These are phyloP conservation scores for Parazoanthus atlanticus DNA, from an alignment of 92 coral and sea anemone genomes.

Conservation along the genomic window DNA sequence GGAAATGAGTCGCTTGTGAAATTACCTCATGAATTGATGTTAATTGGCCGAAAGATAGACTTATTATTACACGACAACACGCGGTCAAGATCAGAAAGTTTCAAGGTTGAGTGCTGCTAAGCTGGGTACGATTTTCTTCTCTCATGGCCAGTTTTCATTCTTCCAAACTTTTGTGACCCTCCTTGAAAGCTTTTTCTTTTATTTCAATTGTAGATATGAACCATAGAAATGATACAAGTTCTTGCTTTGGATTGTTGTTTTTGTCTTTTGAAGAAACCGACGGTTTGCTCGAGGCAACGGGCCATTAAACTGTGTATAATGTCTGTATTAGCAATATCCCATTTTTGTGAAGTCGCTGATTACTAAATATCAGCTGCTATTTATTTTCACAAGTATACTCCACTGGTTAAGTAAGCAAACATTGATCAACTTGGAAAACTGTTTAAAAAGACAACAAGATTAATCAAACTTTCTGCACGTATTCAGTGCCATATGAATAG, in stretches of 20 bases:
- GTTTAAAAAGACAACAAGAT: slow-evolving; percentile 40
- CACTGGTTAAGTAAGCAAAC: slow-evolving; percentile 53
- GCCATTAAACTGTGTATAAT: slow-evolving; percentile 36
- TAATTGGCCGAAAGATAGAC: slow-evolving; percentile 46
- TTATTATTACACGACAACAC: slow-evolving; percentile 32
- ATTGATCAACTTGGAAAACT: slow-evolving; percentile 35
- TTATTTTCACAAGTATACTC: slow-evolving; percentile 32
- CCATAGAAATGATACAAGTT: slow-evolving; percentile 14
- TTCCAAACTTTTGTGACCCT: background rate
- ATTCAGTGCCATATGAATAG: slow-evolving; percentile 11
- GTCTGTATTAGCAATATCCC: slow-evolving; percentile 36
- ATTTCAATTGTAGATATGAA: background rate
- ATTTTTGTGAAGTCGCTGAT: slow-evolving; percentile 36
- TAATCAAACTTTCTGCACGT: slow-evolving; percentile 26
- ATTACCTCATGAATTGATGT: slow-evolving; percentile 40
- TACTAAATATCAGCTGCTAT: slow-evolving; percentile 37
- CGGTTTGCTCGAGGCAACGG: slow-evolving; percentile 37
- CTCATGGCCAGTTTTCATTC: background rate
- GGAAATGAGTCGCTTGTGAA: slow-evolving; percentile 42
- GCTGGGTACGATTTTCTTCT: background rate
- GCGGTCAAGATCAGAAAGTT: slow-evolving; percentile 40
- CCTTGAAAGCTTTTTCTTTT: background rate
- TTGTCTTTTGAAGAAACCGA: slow-evolving; percentile 43
- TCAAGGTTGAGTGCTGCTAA: slow-evolving; percentile 5
- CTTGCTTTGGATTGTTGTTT: slow-evolving; percentile 14